Percentiles rank a stretch among this genome's conserved stretches.
These are phyloP conservation scores for Drosophila carrolli DNA, from an alignment of 1,140 invertebrate genomes.

Conservation along the genomic window DNA sequence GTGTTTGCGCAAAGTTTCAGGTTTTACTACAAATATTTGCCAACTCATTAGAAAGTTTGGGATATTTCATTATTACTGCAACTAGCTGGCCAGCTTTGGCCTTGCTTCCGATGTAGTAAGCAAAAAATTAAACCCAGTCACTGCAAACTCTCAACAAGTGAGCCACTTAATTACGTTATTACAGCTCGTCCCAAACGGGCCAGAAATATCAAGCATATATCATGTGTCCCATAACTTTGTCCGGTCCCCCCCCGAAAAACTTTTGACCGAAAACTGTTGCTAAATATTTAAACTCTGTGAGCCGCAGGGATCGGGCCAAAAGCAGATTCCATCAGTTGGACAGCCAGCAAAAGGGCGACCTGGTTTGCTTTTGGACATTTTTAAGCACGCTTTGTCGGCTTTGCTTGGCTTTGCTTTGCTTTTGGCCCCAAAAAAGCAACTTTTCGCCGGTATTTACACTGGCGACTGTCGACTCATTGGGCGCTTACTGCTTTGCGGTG, in stretches of 20 bases:
- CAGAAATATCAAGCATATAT: slow-evolving; percentile 33
- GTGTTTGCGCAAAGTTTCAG: slow-evolving; percentile 13
- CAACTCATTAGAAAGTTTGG: slow-evolving; percentile 47
- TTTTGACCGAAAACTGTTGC: slow-evolving; percentile 15
- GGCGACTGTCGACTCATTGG: slow-evolving; percentile 70
- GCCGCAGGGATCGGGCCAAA: slow-evolving; percentile 16
- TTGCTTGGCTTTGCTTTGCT: slow-evolving; percentile 27
- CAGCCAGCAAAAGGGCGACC: slow-evolving; percentile 21
- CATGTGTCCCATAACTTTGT: slow-evolving; percentile 38
- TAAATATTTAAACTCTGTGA: slow-evolving; percentile 31
- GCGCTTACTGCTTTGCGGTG: slow-evolving; percentile 76
- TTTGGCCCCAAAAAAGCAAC: slow-evolving; percentile 26
- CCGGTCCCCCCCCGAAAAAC: slow-evolving; percentile 1
- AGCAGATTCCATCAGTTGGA: slow-evolving; percentile 34
- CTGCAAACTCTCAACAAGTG: slow-evolving; percentile 41
- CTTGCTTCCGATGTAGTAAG: neutral
- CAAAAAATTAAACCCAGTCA: slow-evolving; percentile 6
- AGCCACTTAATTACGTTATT: slow-evolving; percentile 46
- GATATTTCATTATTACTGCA: slow-evolving; percentile 48
- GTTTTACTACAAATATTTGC: slow-evolving; percentile 38
- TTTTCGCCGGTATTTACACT: slow-evolving; percentile 63
- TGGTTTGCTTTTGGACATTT: slow-evolving; percentile 60
- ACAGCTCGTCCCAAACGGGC: slow-evolving; percentile 14
- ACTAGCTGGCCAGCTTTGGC: slow-evolving; percentile 18
- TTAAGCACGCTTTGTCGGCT: slow-evolving; percentile 74